Percentiles rank a stretch among this genome's conserved stretches.
These are phyloP conservation scores for Chelon auratus DNA, from an alignment of 2,797 vertebrate species.

Conservation along the genomic window DNA sequence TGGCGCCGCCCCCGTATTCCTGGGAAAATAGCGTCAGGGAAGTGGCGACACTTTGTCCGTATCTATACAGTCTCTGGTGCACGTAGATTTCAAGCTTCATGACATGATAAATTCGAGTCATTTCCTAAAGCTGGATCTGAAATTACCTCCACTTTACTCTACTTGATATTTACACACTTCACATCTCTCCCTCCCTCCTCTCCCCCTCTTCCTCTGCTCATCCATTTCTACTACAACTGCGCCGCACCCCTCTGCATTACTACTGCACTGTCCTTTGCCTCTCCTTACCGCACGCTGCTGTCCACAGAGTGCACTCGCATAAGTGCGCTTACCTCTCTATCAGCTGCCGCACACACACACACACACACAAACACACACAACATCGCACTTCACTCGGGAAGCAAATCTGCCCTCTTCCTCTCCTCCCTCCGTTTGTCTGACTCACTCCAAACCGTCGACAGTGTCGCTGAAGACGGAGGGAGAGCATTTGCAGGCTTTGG, in stretches of 20 bases:
- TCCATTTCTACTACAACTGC: slow-evolving; percentile 46
- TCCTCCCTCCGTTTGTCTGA: slow-evolving; percentile 44
- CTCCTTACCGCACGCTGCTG: slow-evolving; percentile 39
- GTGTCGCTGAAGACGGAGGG: slow-evolving; percentile 30
- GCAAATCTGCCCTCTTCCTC: slow-evolving; percentile 41
- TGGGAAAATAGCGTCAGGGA: no score
- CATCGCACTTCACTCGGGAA: slow-evolving; percentile 46
- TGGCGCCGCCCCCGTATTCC: no score
- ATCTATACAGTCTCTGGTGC: no score
- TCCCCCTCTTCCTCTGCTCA: neutral
- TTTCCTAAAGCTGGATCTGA: slow-evolving; percentile 16
- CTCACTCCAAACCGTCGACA: slow-evolving; percentile 48
- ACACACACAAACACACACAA: slow-evolving; percentile 1
- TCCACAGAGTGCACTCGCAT: slow-evolving; percentile 47
- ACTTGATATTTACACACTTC: slow-evolving; percentile 13
- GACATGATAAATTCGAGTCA: neutral
- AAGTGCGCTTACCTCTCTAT: slow-evolving; percentile 62
- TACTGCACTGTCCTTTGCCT: slow-evolving; percentile 62
- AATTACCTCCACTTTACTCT: slow-evolving; percentile 28
- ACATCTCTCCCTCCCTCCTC: no score
- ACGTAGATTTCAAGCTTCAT: no score
- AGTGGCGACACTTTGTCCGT: no score
- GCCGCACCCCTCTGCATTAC: slow-evolving; percentile 34
- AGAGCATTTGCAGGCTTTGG: slow-evolving; percentile 58
- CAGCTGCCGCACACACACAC: slow-evolving; percentile 39